A percentile compares a stretch with the other conserved stretches of the same genome.
These are phyloP conservation scores for Danaus melanippus DNA, from an alignment of 1,140 invertebrate species.

Conservation along the genomic window DNA sequence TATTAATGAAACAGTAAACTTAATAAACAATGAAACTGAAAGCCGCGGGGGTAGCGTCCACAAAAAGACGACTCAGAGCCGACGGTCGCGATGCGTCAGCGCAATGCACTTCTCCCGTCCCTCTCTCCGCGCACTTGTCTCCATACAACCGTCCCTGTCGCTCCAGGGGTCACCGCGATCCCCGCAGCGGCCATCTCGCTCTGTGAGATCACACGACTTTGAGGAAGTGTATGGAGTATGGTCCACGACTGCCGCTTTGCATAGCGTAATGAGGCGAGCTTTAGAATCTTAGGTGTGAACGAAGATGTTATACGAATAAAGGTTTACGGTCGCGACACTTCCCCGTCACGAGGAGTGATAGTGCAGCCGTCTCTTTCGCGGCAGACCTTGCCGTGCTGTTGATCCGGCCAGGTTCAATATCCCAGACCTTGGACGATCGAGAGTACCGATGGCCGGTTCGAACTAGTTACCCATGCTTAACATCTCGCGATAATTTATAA, in stretches of 20 bases:
- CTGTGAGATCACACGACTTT: slow-evolving; percentile 32
- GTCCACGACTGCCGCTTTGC: slow-evolving; percentile 35
- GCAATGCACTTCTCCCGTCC: slow-evolving; percentile 54
- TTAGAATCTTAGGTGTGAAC: slow-evolving; percentile 47
- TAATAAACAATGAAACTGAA: slow-evolving; percentile 57
- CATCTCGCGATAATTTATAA: slow-evolving; percentile 56
- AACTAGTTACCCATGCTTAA: slow-evolving; percentile 58
- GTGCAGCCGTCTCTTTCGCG: slow-evolving; percentile 62
- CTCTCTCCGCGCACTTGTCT: slow-evolving; percentile 47
- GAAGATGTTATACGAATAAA: slow-evolving; percentile 32
- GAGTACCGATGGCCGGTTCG: slow-evolving; percentile 49
- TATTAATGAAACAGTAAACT: slow-evolving; percentile 44
- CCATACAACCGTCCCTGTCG: slow-evolving; percentile 37
- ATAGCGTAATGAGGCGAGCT: slow-evolving; percentile 45
- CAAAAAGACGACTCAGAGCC: slow-evolving; percentile 47
- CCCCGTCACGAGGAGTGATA: slow-evolving; percentile 68
- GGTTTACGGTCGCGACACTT: slow-evolving; percentile 55
- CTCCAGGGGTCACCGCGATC: slow-evolving; percentile 12
- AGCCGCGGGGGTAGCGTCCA: slow-evolving; percentile 44
- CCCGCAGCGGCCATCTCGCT: slow-evolving; percentile 26
- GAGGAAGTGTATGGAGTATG: slow-evolving; percentile 47
- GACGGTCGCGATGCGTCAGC: slow-evolving; percentile 60
- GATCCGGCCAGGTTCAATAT: slow-evolving; percentile 66
- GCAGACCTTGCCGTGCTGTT: slow-evolving; percentile 55
- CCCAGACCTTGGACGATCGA: slow-evolving; percentile 64